Percentiles rank a stretch among this genome's conserved stretches.
These are phyloP conservation scores for Caenorhabditis wallacei DNA, from an alignment of 2,888 invertebrate species.

Conservation along the genomic window DNA sequence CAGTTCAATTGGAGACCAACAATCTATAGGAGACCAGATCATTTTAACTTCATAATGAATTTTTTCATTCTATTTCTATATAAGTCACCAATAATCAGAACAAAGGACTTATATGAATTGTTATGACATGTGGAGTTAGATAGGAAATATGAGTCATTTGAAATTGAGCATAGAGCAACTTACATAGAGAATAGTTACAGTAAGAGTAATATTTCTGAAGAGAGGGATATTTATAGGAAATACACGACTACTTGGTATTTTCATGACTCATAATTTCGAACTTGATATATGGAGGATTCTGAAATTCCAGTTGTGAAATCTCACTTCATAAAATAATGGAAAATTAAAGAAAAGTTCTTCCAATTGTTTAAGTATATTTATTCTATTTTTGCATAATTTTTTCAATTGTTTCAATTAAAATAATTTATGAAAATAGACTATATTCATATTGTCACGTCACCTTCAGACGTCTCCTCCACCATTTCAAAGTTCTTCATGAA, in stretches of 20 bases:
- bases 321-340: no score
- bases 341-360: background rate
- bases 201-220: no score
- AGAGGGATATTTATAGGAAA: no score
- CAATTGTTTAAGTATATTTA: background rate
- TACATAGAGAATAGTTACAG: no score
- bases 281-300: no score
- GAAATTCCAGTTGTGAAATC: no score
- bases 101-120: slow-evolving; percentile 17
- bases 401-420: background rate
- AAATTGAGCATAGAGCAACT: no score
- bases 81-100: slow-evolving; percentile 27
- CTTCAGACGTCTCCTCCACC: slow-evolving; percentile 15
- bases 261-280: no score
- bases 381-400: background rate
- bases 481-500: slow-evolving; percentile 31
- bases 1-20: slow-evolving; percentile 13
- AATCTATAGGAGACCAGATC: slow-evolving; percentile 22
- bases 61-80: no score
- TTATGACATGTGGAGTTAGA: slow-evolving; percentile 15
- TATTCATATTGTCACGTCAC: slow-evolving; percentile 17
- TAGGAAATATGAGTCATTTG: background rate
- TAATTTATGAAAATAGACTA: slow-evolving; percentile 9
- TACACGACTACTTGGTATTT: no score
- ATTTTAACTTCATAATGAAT: slow-evolving; percentile 18